Conservation (phyloP, 2,797 vertebrate genomes). For the Macropodus opercularis region DNA sequence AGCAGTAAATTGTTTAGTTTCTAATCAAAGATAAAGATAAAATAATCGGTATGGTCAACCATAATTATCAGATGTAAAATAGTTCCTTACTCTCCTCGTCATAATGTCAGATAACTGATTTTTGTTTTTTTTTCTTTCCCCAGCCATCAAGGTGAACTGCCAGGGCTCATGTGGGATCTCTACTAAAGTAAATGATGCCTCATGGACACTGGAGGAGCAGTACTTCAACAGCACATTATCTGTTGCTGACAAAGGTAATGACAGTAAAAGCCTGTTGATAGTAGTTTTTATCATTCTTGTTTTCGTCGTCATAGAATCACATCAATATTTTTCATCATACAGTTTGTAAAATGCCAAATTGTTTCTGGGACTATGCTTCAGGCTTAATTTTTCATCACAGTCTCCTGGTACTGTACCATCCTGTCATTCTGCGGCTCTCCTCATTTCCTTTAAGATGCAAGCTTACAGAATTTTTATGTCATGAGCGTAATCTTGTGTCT, state of each 20-base stretch:
- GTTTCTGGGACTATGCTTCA: neutral
- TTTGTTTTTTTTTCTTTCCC: slow-evolving; percentile 15
- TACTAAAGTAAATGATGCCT: slow-evolving; percentile 87
- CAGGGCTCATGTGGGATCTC: slow-evolving; percentile 92
- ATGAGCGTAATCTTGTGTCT: slow-evolving; percentile 14
- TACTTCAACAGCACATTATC: slow-evolving; percentile 93
- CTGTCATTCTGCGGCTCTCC: neutral
- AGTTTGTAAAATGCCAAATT: neutral
- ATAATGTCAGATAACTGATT: too few species aligned
- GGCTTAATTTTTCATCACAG: neutral
- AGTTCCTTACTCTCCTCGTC: too few species aligned
- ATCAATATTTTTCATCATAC: neutral
- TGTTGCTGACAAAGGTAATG: slow-evolving; percentile 93
- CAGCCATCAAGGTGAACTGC: slow-evolving; percentile 96
- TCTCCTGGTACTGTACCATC: neutral
- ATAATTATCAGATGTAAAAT: too few species aligned
- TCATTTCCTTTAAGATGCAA: slow-evolving; percentile 8
- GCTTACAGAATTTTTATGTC: slow-evolving; percentile 37
- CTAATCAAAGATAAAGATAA: too few species aligned
- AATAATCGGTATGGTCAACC: too few species aligned
- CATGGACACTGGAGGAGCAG: slow-evolving; percentile 90
- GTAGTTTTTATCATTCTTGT: too few species aligned
- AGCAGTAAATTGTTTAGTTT: too few species aligned
- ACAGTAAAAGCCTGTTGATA: neutral
- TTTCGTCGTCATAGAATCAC: too few species aligned